Conservation (phyloP, 2,797 vertebrate genomes). For the Cheracebus regulus region DNA sequence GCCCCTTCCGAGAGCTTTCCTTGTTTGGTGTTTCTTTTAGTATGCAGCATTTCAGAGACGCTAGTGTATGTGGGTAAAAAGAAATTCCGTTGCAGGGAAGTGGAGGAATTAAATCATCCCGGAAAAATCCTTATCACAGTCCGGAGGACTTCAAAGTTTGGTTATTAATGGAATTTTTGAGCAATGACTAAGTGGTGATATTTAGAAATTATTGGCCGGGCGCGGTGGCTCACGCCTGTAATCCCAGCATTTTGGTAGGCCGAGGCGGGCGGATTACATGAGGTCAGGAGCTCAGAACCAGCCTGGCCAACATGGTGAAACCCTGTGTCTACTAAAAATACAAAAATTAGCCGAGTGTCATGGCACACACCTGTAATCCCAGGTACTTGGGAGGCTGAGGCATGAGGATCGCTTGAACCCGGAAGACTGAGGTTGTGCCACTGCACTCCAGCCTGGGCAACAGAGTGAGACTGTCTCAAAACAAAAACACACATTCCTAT, state of each 20-base stretch:
- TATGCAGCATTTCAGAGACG: neutral
- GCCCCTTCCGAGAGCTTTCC: neutral
- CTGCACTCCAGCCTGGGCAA: neutral
- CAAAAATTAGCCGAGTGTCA: neutral
- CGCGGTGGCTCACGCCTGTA: neutral
- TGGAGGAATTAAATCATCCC: neutral
- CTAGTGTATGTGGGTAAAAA: neutral
- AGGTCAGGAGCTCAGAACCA: neutral
- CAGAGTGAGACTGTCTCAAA: neutral
- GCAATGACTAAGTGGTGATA: neutral
- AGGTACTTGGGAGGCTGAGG: neutral
- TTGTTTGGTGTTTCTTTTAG: neutral
- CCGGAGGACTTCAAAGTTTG: neutral
- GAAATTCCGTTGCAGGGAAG: neutral
- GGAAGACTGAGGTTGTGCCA: neutral
- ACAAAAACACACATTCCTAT: neutral
- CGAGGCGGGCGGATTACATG: neutral
- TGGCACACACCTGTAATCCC: neutral
- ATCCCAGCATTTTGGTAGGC: neutral
- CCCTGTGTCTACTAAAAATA: neutral
- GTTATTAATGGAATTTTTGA: neutral
- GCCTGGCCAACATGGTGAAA: neutral
- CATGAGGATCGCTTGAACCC: neutral
- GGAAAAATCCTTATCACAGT: constrained; percentile 18
- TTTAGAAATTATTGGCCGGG: neutral